Base-by-base conservation (phyloP, 1,140 invertebrate genomes). In the Microvelia longipes region DNA sequence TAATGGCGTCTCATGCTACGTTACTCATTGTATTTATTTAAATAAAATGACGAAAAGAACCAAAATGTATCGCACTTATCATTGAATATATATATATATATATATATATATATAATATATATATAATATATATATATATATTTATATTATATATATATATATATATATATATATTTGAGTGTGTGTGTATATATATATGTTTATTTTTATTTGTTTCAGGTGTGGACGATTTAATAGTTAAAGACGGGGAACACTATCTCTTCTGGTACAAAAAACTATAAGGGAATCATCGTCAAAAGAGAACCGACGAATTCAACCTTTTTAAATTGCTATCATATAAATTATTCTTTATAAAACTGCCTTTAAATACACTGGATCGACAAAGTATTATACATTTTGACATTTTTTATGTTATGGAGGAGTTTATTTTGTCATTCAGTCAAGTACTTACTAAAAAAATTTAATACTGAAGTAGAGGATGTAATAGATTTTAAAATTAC, bases 181-280 rank as follows among this genome's bases (percentile, higher is more conserved):
- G 5, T 19, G 19, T 11, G 19, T 50, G 5, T 11, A 50, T 50
- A 5, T 19, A 11, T 50, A 11, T 19, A 50, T 50, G 5, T 11
- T 11, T 11, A 11, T 35, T 68, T 70, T 66, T 24, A 70, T 60
- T 70, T 28, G n/a, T 68, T 71, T 69, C 70, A 29, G 67, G 68
- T 26, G 69, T 70, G 13, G 90, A 93, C 77, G 90, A 92, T 76
- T 80, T 92, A 71, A 82, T 89, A 72, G 89, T 92, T 14, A 87
- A 90, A 79, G 88, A 92, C 75, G 89, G 90, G 2, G 90, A 92
- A 76, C 87, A 91, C 77, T 91, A 91, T 77, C 84, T 93, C 13
- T 93, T 92, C 80, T 94, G 91, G 91, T 94, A 92, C 80, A 93
- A 93, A 81, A 92, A 92, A 79, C 83, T 93, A 77, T 93, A 89